phyloP scores from a whole-genome alignment of 2,113 vertebrate genomes.

The Scolopax mira region DNA sequence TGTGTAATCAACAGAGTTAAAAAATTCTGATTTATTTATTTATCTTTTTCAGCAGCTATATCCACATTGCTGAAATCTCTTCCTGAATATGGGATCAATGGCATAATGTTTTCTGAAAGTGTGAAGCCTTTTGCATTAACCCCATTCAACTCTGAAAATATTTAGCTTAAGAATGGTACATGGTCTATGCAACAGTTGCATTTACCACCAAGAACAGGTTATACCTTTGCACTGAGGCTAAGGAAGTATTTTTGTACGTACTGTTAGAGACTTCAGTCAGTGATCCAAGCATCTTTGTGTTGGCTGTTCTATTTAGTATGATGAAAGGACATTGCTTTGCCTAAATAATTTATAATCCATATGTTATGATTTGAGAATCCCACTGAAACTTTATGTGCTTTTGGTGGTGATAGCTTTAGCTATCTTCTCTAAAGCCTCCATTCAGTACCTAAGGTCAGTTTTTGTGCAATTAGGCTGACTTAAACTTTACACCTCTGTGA shows the following conservation, averaged over 20 bases:
- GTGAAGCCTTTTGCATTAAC: not conserved
- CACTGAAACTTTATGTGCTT: not conserved
- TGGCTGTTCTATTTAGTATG: not conserved
- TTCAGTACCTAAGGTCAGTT: not conserved
- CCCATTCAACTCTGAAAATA: not conserved
- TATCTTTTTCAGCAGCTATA: not conserved
- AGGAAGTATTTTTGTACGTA: not conserved
- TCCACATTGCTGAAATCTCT: not conserved
- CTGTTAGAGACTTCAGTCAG: not conserved
- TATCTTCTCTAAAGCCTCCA: constrained; percentile 7
- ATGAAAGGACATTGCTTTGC: not conserved
- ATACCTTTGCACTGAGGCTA: not conserved
- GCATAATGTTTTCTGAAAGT: not conserved
- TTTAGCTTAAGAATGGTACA: not conserved
- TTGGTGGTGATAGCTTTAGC: not conserved
- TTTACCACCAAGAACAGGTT: not conserved
- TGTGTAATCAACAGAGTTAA: not conserved
- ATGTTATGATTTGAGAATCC: not conserved
- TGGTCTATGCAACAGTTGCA: no score
- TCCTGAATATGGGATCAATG: not conserved
- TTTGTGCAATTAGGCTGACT: constrained; percentile 35
- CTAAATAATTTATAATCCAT: not conserved
- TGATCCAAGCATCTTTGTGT: not conserved
- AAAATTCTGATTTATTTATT: not conserved
- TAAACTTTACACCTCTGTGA: constrained; percentile 45